phyloP scores from a whole-genome alignment of 2,888 invertebrate species.

The Sarcophaga carnaria region DNA sequence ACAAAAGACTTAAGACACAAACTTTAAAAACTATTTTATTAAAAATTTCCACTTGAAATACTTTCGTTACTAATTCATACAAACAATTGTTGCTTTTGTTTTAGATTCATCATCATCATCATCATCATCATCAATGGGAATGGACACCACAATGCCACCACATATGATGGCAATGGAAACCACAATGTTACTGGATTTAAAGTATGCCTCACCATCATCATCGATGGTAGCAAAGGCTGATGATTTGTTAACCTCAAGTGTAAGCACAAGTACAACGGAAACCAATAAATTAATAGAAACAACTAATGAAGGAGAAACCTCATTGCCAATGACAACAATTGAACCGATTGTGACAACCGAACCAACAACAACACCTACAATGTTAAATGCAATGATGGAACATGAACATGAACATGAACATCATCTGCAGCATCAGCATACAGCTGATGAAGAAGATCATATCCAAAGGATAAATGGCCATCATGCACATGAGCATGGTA shows the following conservation, averaged over 20 bases:
- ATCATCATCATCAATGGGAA: not conserved
- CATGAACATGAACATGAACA: constrained; percentile 45
- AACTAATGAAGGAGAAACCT: constrained; percentile 65
- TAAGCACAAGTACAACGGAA: constrained; percentile 56
- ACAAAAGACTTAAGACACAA: constrained; percentile 53
- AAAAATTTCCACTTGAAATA: not conserved
- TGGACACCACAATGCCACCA: constrained; percentile 67
- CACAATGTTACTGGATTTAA: constrained; percentile 55
- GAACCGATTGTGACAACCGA: constrained; percentile 79
- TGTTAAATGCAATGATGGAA: constrained; percentile 48
- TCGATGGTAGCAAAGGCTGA: not conserved
- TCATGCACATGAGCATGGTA: constrained; percentile 11
- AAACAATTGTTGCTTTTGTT: constrained; percentile 23
- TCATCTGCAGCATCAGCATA: constrained; percentile 38
- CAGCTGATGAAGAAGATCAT: constrained; percentile 51
- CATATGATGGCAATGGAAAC: constrained; percentile 64
- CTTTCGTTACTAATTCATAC: not conserved
- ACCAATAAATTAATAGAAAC: constrained; percentile 65
- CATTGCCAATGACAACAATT: constrained; percentile 75
- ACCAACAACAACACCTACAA: constrained; percentile 77
- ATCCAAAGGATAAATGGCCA: constrained; percentile 65
- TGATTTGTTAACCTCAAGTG: constrained; percentile 14
- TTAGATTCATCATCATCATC: constrained; percentile 44
- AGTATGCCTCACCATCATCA: constrained; percentile 27
- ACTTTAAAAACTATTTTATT: not conserved